Conservation (phyloP, 1,140 invertebrate genomes). For the Sarcophaga peregrina region DNA sequence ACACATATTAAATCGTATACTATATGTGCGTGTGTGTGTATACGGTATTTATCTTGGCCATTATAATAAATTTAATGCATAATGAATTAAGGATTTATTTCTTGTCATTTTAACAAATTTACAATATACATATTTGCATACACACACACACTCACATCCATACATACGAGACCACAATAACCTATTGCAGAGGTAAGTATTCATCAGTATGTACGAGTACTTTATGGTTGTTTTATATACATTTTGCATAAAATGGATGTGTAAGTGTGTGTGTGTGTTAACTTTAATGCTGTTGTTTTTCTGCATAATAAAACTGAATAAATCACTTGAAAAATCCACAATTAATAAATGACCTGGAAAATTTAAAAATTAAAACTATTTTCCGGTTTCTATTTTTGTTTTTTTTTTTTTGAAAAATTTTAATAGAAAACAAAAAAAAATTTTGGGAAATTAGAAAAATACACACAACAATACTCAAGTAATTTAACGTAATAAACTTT, state of each 20-base stretch:
- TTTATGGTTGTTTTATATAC: too few relatives aligned
- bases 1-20: too few relatives aligned
- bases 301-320: conserved; percentile 12
- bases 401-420: conserved; percentile 22
- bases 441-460: conserved; percentile 9
- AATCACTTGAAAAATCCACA: conserved; percentile 37
- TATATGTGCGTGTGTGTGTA: not conserved
- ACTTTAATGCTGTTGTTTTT: not conserved
- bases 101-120: not conserved
- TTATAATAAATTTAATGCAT: not conserved
- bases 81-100: not conserved
- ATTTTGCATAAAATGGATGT: not conserved
- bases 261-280: not conserved
- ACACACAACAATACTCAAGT: not conserved
- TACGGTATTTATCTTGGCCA: too few relatives aligned
- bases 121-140: not conserved
- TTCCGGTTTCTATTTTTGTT: too few relatives aligned
- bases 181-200: too few relatives aligned
- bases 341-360: conserved; percentile 33
- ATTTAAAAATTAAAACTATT: not conserved
- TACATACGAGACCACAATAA: not conserved
- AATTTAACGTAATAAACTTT: conserved; percentile 27
- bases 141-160: not conserved
- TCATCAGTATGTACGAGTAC: too few relatives aligned
- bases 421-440: not conserved